These are phyloP conservation scores for Crematogaster levior DNA, from an alignment of 2,888 invertebrate genomes.

Conservation along the genomic window DNA sequence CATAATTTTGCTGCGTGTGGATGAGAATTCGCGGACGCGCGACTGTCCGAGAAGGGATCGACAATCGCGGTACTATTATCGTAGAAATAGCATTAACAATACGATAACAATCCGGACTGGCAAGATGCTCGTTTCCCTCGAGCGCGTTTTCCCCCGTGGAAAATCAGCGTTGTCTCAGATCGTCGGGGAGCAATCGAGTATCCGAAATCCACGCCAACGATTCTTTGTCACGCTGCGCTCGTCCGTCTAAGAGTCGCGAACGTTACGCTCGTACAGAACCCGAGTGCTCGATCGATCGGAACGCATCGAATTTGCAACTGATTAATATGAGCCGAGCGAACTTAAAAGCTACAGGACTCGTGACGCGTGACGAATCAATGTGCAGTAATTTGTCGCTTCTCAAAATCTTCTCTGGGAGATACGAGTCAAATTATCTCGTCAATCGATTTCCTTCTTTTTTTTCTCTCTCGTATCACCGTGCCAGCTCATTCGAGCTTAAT, in stretches of 20 bases:
- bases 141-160: background rate
- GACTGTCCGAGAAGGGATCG: conserved; percentile 16
- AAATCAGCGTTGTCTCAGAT: background rate
- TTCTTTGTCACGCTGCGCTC: conserved; percentile 13
- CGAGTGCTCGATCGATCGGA: conserved; percentile 21
- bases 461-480: background rate
- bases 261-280: background rate
- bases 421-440: conserved; percentile 8
- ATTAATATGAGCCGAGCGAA: conserved; percentile 16
- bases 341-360: conserved; percentile 11
- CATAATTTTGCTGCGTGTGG: background rate
- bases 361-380: conserved; percentile 11
- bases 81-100: conserved; percentile 34
- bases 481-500: conserved; percentile 85
- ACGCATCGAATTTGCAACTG: background rate
- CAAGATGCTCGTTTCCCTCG: conserved; percentile 21
- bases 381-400: conserved; percentile 8
- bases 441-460: background rate
- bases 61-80: conserved; percentile 40
- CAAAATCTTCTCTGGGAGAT: background rate
- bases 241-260: background rate
- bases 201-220: background rate
- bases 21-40: background rate
- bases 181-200: background rate
- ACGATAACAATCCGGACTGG: conserved; percentile 43